phyloP scores from a whole-genome alignment of 2,797 vertebrate species.

The Spheniscus humboldti region DNA sequence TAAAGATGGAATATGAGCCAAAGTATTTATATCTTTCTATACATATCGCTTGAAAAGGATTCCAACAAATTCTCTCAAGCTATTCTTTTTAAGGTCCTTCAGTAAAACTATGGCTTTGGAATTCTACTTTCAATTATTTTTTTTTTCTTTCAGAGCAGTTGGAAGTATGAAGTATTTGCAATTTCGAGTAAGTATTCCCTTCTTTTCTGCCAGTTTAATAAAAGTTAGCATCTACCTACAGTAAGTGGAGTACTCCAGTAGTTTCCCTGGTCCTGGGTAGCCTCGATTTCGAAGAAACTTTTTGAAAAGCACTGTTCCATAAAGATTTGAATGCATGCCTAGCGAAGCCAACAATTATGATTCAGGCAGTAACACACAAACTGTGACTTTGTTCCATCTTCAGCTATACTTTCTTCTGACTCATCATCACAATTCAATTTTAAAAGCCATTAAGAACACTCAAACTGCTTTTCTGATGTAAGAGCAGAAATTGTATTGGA shows the following conservation, averaged over 20 bases:
- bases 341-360: conserved; percentile 9
- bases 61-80: neutral
- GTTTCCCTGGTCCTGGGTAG: conserved; percentile 12
- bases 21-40: neutral
- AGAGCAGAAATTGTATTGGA: conserved; percentile 22
- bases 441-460: conserved; percentile 55
- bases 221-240: neutral
- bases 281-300: conserved; percentile 54
- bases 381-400: conserved; percentile 38
- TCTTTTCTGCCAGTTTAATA: neutral
- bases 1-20: neutral
- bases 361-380: conserved; percentile 22
- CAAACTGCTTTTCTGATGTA: conserved; percentile 34
- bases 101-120: neutral
- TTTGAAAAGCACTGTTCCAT: conserved; percentile 37
- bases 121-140: neutral
- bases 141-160: neutral
- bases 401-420: conserved; percentile 54
- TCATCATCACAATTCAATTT: conserved; percentile 55
- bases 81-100: neutral
- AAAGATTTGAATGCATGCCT: conserved; percentile 11
- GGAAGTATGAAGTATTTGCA: neutral
- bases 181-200: neutral
- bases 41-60: neutral
- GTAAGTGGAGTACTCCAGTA: neutral